Base-by-base conservation (phyloP, 2,113 vertebrate genomes). In the Astur gentilis region DNA sequence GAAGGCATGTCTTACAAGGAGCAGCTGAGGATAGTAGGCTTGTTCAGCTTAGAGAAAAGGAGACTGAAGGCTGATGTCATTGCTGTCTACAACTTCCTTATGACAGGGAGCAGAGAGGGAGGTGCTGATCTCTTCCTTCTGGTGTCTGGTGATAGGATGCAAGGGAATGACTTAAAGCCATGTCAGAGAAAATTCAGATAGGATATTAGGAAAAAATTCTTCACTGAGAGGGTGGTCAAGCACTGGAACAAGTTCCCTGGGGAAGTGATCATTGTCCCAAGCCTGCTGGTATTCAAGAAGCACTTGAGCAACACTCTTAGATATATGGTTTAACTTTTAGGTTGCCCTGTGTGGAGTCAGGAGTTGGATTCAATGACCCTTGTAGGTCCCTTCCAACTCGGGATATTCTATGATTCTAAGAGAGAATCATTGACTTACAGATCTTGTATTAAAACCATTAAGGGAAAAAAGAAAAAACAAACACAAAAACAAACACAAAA, bases 81-180 rank as follows among this genome's bases (percentile, higher is more conserved):
- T 58, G 34, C 32, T 57, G 26, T 25, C 50, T 45, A 19, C 40
- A 44, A 14, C 19, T 23, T 49, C 27, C 16, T 78, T 5, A 20
- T 34, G 9, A n/a, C 5, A 5, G 12, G 23, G 16, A 57, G 12
- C 1, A 1, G 21, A 36, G n/a, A 32, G 3, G 9, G 27, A 62
- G 21, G 16, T 26, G 12, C 3, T 42, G 10, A 42, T 42, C 36
- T 78, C 44, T 50, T 62, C 45, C 34, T 16, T 80, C 13, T 45
- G 18, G 12, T 66, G 11, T 50, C 62, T 4, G 1, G 61, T 27
- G 18, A 42, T 5, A 44, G 11, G 5, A n/a, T 22, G 25, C 38
- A n/a, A 66, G 19, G 8, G 11, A n/a, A 80, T 50, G 15, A 32
- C 18, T 27, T 76, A 45, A 36, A 60, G 10, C 17, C 18, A 12